These are phyloP conservation scores for Temnothorax curvispinosus DNA, from an alignment of 1,140 invertebrate genomes.

Conservation along the genomic window DNA sequence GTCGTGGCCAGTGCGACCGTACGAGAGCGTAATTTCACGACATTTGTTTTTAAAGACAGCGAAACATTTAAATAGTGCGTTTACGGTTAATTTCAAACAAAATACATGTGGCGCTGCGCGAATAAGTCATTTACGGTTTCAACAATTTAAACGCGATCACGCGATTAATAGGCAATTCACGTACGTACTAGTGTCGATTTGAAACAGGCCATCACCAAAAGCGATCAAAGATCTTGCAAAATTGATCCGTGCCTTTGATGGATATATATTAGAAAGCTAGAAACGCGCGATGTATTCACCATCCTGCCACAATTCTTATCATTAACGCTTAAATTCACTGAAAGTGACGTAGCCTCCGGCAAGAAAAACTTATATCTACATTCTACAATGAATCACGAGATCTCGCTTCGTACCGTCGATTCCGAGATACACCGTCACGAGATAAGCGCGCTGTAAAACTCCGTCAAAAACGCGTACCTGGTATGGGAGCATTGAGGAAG, in stretches of 20 bases:
- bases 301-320: neutral
- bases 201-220: neutral
- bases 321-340: neutral
- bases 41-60: neutral
- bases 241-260: neutral
- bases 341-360: neutral
- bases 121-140: neutral
- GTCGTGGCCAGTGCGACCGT: neutral
- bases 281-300: neutral
- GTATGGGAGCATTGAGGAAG: slow-evolving; percentile 72
- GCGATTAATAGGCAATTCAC: slow-evolving; percentile 5
- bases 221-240: neutral
- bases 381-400: neutral
- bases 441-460: neutral
- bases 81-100: neutral
- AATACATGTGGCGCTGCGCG: neutral
- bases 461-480: slow-evolving; percentile 70
- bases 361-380: neutral
- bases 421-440: neutral
- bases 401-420: neutral
- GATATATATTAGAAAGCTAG: neutral
- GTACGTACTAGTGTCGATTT: neutral
- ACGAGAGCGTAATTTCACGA: neutral
- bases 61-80: neutral
- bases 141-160: neutral